Percentiles rank a stretch among this genome's conserved stretches.
Evolutionary conservation across 2,888 invertebrate genomes (phyloP).

Genomic region (Melanchra persicariae): DNA sequence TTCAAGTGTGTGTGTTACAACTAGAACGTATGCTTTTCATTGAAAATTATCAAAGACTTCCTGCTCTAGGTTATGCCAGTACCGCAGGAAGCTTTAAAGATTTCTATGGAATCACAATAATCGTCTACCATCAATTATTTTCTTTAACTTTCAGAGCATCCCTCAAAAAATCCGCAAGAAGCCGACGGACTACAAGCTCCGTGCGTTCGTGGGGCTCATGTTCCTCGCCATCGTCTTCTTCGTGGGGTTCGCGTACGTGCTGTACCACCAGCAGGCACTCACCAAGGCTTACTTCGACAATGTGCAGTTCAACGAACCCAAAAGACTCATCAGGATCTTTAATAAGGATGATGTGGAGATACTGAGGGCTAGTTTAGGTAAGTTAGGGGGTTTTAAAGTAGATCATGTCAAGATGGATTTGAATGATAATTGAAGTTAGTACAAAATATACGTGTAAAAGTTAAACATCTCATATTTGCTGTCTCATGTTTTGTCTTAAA

Average conservation of each 20-base stretch:
- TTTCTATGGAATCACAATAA: no score
- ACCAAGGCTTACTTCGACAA: constrained; percentile 96
- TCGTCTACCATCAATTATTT: background rate
- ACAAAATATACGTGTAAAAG: no score
- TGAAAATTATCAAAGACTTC: no score
- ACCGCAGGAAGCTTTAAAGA: no score
- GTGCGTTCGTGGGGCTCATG: constrained; percentile 95
- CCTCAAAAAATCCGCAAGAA: constrained; percentile 94
- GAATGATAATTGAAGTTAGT: no score
- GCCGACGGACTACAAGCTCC: constrained; percentile 94
- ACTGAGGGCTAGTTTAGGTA: constrained; percentile 92
- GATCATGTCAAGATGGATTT: background rate
- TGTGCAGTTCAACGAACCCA: constrained; percentile 95
- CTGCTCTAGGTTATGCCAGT: no score
- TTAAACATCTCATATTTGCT: no score
- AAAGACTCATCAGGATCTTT: constrained; percentile 93
- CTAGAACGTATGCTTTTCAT: no score
- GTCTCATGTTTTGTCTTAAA: background rate
- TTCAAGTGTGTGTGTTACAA: no score
- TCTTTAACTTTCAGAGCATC: constrained; percentile 91
- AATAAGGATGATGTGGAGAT: constrained; percentile 93
- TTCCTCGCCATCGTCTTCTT: constrained; percentile 95
- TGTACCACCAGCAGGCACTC: constrained; percentile 95
- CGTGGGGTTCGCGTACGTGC: constrained; percentile 95
- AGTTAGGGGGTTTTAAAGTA: constrained; percentile 58